Percentiles rank a stretch among this genome's conserved stretches.
These are phyloP conservation scores for Elachura formosa DNA, from an alignment of 2,113 vertebrate genomes.

Conservation along the genomic window DNA sequence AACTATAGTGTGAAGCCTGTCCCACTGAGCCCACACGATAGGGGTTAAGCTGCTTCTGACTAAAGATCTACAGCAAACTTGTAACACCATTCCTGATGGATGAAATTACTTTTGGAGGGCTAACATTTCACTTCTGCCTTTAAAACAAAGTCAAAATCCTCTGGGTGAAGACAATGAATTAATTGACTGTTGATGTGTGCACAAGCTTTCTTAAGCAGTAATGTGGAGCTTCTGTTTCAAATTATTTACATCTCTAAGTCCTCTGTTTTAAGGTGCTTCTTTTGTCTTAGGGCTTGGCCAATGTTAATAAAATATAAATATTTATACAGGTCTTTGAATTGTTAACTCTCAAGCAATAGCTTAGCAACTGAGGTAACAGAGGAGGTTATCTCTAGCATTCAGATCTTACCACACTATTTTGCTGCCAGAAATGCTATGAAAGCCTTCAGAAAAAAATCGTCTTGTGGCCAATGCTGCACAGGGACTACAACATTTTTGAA, in stretches of 20 bases:
- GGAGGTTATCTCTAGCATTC: not conserved
- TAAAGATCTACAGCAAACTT: not conserved
- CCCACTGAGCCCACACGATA: not conserved
- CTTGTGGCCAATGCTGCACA: not conserved
- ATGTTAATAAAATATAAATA: not conserved
- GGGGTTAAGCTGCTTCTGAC: not conserved
- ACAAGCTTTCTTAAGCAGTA: not conserved
- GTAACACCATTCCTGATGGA: not conserved
- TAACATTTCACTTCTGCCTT: not conserved
- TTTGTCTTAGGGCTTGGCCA: not conserved
- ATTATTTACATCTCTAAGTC: not conserved
- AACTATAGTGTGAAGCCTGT: not conserved
- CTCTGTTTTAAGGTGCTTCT: not conserved
- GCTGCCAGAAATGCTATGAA: not conserved
- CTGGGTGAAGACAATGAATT: not conserved
- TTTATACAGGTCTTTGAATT: not conserved
- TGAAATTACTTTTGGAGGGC: not conserved
- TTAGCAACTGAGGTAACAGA: not conserved
- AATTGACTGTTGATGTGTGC: not conserved
- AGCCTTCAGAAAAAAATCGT: not conserved
- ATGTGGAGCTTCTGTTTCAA: not conserved
- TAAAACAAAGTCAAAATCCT: not conserved
- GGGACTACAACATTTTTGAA: not conserved
- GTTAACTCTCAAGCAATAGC: not conserved
- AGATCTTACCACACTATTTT: not conserved